Percentiles rank a stretch among this genome's conserved stretches.
Conservation (phyloP, 2,113 vertebrate species). For the Vidua chalybeata region DNA sequence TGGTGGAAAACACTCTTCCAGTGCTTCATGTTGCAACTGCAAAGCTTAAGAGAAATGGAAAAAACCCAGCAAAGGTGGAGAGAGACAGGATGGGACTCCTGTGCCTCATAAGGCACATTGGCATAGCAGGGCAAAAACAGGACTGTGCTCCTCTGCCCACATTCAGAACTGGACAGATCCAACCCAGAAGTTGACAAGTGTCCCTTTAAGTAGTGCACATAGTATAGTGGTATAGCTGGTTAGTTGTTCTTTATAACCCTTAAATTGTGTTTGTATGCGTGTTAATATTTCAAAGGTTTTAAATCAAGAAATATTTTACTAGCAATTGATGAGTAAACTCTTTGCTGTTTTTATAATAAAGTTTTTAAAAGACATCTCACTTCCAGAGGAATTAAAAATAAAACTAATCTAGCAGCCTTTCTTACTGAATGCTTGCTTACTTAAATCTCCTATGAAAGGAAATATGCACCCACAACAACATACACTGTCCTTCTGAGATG, state of each 20-base stretch:
- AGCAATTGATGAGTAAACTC: not conserved
- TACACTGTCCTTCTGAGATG: not conserved
- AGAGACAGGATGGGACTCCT: not conserved
- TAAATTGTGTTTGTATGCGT: not conserved
- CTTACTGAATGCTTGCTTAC: not conserved
- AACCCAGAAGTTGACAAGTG: conserved; percentile 49
- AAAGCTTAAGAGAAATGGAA: not conserved
- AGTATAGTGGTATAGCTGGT: conserved; percentile 33
- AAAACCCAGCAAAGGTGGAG: not conserved
- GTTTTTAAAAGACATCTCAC: not conserved
- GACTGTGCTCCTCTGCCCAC: not conserved
- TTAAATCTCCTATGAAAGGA: not conserved
- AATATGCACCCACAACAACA: not conserved
- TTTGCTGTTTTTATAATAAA: not conserved
- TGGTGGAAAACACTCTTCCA: not conserved
- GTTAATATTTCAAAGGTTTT: conserved; percentile 3
- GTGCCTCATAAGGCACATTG: not conserved
- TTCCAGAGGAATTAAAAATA: not conserved
- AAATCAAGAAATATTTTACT: not conserved
- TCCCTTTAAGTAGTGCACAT: conserved; percentile 64
- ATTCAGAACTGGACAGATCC: not conserved
- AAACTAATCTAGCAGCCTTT: not conserved
- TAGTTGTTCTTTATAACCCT: conserved; percentile 7
- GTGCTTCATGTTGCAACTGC: not conserved
- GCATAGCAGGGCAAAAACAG: not conserved